Percentiles rank a stretch among this genome's conserved stretches.
Conservation (phyloP, 2,797 vertebrate species). For the Gobionotothen gibberifrons region DNA sequence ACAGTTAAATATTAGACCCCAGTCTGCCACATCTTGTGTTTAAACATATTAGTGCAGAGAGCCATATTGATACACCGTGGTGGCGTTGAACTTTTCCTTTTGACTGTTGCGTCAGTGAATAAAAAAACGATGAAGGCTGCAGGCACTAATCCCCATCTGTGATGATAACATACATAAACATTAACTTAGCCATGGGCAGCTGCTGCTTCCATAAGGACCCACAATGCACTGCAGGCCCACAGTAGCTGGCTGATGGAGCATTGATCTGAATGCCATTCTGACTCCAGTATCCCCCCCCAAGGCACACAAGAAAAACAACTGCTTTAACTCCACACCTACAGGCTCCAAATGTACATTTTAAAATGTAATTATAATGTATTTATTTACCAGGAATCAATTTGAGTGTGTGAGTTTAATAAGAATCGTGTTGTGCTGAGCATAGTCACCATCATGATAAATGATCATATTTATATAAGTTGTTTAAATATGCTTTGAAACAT, state of each 20-base stretch:
- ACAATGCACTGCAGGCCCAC: conserved; percentile 17
- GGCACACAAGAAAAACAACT: conserved; percentile 9
- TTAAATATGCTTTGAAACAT: conserved; percentile 31
- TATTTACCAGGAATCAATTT: not conserved
- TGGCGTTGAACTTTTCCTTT: conserved; percentile 11
- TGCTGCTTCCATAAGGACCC: conserved; percentile 28
- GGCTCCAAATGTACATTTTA: not conserved
- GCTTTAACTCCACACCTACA: conserved; percentile 10
- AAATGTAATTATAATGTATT: not conserved
- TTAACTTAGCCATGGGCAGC: conserved; percentile 39
- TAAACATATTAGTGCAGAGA: not conserved
- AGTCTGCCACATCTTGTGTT: not conserved
- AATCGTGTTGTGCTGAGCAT: not conserved
- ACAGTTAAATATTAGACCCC: not conserved
- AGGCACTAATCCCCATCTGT: conserved; percentile 53
- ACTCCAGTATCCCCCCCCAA: not conserved
- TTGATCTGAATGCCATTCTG: conserved; percentile 37
- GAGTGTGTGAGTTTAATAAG: not conserved
- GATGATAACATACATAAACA: conserved; percentile 57
- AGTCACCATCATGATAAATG: not conserved
- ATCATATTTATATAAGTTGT: not conserved
- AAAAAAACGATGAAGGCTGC: conserved; percentile 26
- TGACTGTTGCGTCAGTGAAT: conserved; percentile 31
- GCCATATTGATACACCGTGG: not conserved
- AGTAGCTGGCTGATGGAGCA: conserved; percentile 25